Conservation (phyloP, 2,888 invertebrate species). For the Hyppa rectilinea region DNA sequence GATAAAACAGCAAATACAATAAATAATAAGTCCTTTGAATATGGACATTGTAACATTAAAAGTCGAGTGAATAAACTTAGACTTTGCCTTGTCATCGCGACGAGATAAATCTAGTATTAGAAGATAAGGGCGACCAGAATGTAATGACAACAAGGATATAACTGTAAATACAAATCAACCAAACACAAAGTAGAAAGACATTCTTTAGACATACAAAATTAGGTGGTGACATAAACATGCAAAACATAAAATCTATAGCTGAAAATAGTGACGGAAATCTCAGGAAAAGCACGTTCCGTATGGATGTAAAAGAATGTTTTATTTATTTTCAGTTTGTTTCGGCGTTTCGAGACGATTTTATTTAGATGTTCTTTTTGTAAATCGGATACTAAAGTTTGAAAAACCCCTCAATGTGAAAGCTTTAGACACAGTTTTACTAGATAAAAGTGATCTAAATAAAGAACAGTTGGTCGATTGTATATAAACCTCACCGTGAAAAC, state of each 20-base stretch:
- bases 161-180: not conserved
- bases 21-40: constrained; percentile 38
- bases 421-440: not conserved
- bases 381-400: not conserved
- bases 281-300: constrained; percentile 31
- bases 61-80: constrained; percentile 54
- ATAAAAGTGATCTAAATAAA: no score
- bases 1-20: constrained; percentile 40
- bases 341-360: not conserved
- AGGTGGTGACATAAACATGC: constrained; percentile 6
- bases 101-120: constrained; percentile 63
- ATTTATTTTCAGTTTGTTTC: not conserved
- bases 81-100: constrained; percentile 59
- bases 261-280: constrained; percentile 23
- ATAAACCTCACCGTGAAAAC: no score
- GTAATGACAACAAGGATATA: constrained; percentile 3
- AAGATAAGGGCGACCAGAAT: constrained; percentile 46
- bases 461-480: no score
- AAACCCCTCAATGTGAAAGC: not conserved
- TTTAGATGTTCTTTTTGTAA: not conserved
- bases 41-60: constrained; percentile 55
- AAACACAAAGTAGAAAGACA: no score
- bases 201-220: not conserved
- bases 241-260: constrained; percentile 5
- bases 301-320: not conserved